Percentiles rank a stretch among this genome's conserved stretches.
Conservation (phyloP, 2,797 vertebrate species). For the Luscinia luscinia region DNA sequence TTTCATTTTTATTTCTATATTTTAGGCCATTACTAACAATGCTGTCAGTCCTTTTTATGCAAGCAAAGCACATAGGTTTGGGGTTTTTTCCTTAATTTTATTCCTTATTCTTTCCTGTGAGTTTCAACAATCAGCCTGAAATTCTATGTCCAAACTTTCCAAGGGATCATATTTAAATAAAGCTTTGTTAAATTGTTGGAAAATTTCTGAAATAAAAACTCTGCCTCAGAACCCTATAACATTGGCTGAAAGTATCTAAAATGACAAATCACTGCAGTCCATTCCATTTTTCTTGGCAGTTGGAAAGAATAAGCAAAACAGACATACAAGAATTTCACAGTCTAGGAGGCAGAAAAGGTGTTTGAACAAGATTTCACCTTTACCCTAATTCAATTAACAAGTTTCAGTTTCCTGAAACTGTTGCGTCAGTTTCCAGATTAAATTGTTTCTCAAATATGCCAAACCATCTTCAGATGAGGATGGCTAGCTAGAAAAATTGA, state of each 20-base stretch:
- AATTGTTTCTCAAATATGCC: not conserved
- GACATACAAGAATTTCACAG: not conserved
- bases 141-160: not conserved
- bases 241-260: not conserved
- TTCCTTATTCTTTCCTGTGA: not conserved
- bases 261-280: not conserved
- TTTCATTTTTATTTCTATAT: not conserved
- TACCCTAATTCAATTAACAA: not conserved
- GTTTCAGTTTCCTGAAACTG: not conserved
- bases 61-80: not conserved
- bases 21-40: not conserved
- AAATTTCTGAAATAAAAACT: not conserved
- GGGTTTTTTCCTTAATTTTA: accelerated
- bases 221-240: not conserved
- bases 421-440: not conserved
- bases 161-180: not conserved
- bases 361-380: not conserved
- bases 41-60: not conserved
- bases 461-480: not conserved
- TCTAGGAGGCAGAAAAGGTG: not conserved
- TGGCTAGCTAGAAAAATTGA: not conserved
- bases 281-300: not conserved
- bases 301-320: not conserved
- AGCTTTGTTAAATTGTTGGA: not conserved
- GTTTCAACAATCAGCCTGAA: not conserved